Evolutionary conservation across 2,797 vertebrate genomes (phyloP).

Genomic region (Acanthiza pusilla): DNA sequence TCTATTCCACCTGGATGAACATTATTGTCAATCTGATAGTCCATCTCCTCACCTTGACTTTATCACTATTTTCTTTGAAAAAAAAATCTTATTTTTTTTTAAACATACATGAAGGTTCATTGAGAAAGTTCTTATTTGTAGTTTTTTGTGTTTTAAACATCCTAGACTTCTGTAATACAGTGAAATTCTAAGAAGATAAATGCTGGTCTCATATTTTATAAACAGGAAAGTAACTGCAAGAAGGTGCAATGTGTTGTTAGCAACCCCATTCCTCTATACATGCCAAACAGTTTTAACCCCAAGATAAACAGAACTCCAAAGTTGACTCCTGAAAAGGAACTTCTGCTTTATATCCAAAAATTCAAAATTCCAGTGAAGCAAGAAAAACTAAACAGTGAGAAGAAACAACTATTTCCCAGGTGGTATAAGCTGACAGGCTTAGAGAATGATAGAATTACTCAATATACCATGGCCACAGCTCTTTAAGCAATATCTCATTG

Average conservation of each 20-base stretch:
- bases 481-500: background rate
- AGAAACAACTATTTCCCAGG: background rate
- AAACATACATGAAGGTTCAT: rapidly evolving
- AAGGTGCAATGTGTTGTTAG: background rate
- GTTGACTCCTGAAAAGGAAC: background rate
- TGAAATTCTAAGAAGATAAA: background rate
- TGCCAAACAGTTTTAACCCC: background rate
- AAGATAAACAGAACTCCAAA: background rate
- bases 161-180: background rate
- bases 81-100: background rate
- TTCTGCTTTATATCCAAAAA: background rate
- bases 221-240: background rate
- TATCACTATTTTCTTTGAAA: background rate
- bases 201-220: background rate
- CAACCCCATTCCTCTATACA: rapidly evolving
- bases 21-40: background rate
- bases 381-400: background rate
- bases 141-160: background rate
- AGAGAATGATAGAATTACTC: background rate
- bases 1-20: background rate
- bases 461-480: background rate
- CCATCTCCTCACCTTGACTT: background rate
- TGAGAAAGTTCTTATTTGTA: background rate
- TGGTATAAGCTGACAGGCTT: background rate
- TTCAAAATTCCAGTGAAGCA: background rate